Conservation (phyloP, 2,888 invertebrate genomes). For the Acrobasis consociella region DNA sequence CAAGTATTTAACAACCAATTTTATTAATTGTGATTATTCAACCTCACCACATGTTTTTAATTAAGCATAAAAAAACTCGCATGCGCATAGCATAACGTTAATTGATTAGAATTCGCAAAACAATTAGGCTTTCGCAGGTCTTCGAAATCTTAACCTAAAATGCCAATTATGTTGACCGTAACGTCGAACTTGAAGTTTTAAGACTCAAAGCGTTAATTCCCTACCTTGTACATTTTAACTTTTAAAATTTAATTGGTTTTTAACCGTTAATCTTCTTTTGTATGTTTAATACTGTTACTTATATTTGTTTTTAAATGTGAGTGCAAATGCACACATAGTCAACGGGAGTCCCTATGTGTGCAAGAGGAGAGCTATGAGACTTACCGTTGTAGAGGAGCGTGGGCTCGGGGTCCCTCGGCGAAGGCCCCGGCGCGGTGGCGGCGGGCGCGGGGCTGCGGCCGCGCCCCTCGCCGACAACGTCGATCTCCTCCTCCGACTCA, state of each 20-base stretch:
- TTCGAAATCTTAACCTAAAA: conserved; percentile 10
- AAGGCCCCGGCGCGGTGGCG: conserved; percentile 86
- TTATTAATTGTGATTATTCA: too few species aligned
- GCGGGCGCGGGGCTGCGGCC: conserved; percentile 79
- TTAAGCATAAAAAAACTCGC: conserved; percentile 46
- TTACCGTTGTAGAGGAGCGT: conserved; percentile 91
- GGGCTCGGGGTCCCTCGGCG: conserved; percentile 86
- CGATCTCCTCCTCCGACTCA: conserved; percentile 90
- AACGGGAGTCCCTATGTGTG: conserved; percentile 4
- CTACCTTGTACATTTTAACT: background rate
- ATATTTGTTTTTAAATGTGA: too few species aligned
- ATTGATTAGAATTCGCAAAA: conserved; percentile 58
- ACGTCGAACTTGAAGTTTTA: conserved; percentile 23
- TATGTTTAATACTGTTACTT: too few species aligned
- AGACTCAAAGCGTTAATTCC: background rate
- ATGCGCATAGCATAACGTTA: conserved; percentile 48
- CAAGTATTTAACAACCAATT: too few species aligned
- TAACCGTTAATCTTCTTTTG: too few species aligned
- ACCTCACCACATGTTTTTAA: conserved; percentile 19
- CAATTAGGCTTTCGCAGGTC: conserved; percentile 48
- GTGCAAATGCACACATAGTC: background rate
- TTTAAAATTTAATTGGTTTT: background rate
- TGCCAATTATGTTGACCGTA: background rate
- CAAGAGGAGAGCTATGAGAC: conserved; percentile 42
- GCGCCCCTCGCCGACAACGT: conserved; percentile 92